Base-by-base conservation (phyloP, 2,888 invertebrate genomes). In the Chouioia cunea region DNA sequence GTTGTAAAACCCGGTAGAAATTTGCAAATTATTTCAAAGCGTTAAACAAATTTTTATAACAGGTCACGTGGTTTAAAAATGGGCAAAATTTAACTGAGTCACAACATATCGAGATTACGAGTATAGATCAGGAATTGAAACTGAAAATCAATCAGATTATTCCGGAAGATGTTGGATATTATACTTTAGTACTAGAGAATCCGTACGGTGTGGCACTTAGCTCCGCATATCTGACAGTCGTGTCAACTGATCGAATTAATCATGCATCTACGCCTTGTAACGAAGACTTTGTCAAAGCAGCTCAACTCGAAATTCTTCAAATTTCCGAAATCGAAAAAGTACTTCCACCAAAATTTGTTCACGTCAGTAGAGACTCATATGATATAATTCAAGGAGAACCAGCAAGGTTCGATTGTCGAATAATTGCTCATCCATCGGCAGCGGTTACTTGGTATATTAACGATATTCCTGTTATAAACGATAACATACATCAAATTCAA, bases 21-120 rank as follows among this genome's bases (percentile, higher is more conserved):
- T 50, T 15, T 46, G 12, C 16, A 60, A 50, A n/a, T 18, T 27
- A 27, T 22, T 15, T 16, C 15, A 44, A 48, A 20, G n/a, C 48
- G 1, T 6, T 36, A 8, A 48, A 50, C 14, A 16, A 18, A 54
- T 65, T 43, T 36, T 36, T 36, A 36, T 12, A 10, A 0, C 79
- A 91, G 91, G 90, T 98, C 72, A 94, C 96, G 75, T 99, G 99
- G 99, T 97, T 97, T 88, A 96, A 93, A 86, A 97, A 99, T 87
- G 99, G 99, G 18, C 93, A 95, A 81, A 91, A 97, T 80, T 88
- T 99, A 80, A 90, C 91, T 63, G 92, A 94, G 77, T 93, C 94
- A 36, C 89, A 90, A 75, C 95, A 95, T 86, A 91, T 93, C 82
- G 94, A 95, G 87, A 93, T 93, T 78, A 90, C 90, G 74, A 93